Evolutionary conservation across 2,113 vertebrate species (phyloP), one percentile per base, ranked within the genome.

Genomic region (Hippolais icterina): DNA sequence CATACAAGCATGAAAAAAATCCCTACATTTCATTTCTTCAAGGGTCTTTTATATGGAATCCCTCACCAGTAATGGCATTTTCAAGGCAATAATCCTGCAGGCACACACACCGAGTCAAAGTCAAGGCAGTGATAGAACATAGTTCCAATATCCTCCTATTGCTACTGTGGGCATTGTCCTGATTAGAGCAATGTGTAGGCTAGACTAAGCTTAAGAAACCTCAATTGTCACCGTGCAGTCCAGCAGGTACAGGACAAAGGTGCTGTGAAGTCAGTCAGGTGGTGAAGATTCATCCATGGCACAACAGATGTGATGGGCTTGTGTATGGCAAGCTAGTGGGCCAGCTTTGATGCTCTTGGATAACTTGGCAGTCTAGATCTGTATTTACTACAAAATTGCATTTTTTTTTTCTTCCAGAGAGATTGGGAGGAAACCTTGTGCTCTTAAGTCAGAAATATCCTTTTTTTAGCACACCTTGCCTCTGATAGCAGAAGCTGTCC

Each of bases 131-230:
- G 65, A 33, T 5, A 70, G 44, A 93, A 75, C 6, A 13, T 47
- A 33, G 64, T 52, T 77, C 8, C 47, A 22, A 14, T 10, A 29
- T 33, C 3, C 2, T 59, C 25, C 41, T 69, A 8, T 71, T 93
- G 47, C 27, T 70, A 10, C 52, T 0, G 0, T 29, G 39, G 31
- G 13, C 29, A 13, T 44, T 60, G 31, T 35, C 24, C 11, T 1
- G 0, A 0, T 76, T 79, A 49, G 22, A 82, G 41, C 22, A 71
- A 7, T 19, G 25, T 11, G 9, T 59, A 68, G 17, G 2, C 5
- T n/a, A 60, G 39, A 42, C 44, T 60, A 37, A 60, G 12, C 10
- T 63, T 35, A 53, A 87, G 52, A 39, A 29, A 10, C 28, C 31
- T 64, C 60, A 75, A 49, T n/a, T 78, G n/a, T 44, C 42, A 39